Base-by-base conservation (phyloP, 2,113 vertebrate genomes). In the Heptranchias perlo region DNA sequence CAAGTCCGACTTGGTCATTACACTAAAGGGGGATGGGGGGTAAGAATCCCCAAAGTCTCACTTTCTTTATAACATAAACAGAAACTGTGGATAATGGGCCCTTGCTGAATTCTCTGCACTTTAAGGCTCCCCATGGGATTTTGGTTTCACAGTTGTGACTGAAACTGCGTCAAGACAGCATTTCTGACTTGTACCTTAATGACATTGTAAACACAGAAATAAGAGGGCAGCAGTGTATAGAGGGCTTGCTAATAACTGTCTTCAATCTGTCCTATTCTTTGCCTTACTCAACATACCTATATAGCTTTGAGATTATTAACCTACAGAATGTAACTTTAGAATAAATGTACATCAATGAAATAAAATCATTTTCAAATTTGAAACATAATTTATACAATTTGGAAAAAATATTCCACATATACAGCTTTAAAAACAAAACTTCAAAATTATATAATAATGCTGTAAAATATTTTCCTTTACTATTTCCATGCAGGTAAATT, bases 171-270 rank as follows among this genome's bases (percentile, higher is more conserved):
- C 97, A 97, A 97, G 97, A 97, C 97, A 98, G 97, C 97, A 97
- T 97, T 97, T 98, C 97, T 96, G 97, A 97, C 97, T 97, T 97
- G 97, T 97, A 97, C 97, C 97, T 97, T 98, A 98, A 98, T 98
- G 97, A 98, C 97, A 98, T 97, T 97, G 97, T 98, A 97, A 98
- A 97, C 97, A 54, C 31, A 35, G 87, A 54, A 91, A 10, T 91
- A 91, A 91, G 49, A 91, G 52, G 49, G 87, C 52, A 58, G 52
- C 13, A 31, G 87, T 91, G 89, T 54, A 58, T 21, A 61, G 54
- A 16, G 61, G 13, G 52, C 54, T 92, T 92, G 52, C 52, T 14
- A 92, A 61, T 61, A 16, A 61, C 2, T 16, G 54, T 35, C 89
- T 92, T 61, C 54, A 91, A 92, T 92, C 89, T 92, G 54, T 8